Evolutionary conservation across 2,888 invertebrate genomes (phyloP).

Genomic region (Pandemis heparana): DNA sequence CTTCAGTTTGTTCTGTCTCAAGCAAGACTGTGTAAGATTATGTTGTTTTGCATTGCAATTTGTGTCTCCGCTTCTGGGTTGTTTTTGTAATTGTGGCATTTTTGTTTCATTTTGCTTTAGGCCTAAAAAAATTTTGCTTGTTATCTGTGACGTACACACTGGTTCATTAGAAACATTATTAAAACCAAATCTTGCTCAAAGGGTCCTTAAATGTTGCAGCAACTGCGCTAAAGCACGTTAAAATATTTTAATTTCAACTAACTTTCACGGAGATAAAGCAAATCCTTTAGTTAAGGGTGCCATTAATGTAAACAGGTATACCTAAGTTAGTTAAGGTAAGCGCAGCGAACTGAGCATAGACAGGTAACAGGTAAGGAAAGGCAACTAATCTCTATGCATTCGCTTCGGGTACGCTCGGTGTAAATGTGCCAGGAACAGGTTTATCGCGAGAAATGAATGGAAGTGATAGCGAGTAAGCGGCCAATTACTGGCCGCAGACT

Average conservation of each 20-base stretch:
- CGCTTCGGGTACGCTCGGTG: slow-evolving; percentile 61
- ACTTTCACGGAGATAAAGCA: background rate
- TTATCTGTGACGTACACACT: background rate
- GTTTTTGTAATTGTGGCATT: background rate
- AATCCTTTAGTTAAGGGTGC: background rate
- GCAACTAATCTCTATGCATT: slow-evolving; percentile 62
- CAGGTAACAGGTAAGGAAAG: slow-evolving; percentile 25
- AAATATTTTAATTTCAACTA: slow-evolving; percentile 3
- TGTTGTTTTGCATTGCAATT: background rate
- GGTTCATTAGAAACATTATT: no score
- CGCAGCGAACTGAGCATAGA: slow-evolving; percentile 8
- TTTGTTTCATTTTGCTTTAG: background rate
- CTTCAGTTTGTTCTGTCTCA: slow-evolving; percentile 1
- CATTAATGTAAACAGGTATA: slow-evolving; percentile 5
- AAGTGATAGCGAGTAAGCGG: slow-evolving; percentile 79
- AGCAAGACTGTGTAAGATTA: background rate
- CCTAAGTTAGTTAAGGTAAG: slow-evolving; percentile 14
- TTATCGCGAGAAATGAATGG: slow-evolving; percentile 82
- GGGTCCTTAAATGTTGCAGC: background rate
- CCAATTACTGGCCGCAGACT: slow-evolving; percentile 77
- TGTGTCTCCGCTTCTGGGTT: background rate
- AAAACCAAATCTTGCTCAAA: background rate
- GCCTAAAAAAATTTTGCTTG: background rate
- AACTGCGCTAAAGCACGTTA: background rate
- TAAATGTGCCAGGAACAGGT: slow-evolving; percentile 64